Percentiles rank a stretch among this genome's conserved stretches.
Conservation (phyloP, 2,113 vertebrate species). For the Paraplagusia blochii region DNA sequence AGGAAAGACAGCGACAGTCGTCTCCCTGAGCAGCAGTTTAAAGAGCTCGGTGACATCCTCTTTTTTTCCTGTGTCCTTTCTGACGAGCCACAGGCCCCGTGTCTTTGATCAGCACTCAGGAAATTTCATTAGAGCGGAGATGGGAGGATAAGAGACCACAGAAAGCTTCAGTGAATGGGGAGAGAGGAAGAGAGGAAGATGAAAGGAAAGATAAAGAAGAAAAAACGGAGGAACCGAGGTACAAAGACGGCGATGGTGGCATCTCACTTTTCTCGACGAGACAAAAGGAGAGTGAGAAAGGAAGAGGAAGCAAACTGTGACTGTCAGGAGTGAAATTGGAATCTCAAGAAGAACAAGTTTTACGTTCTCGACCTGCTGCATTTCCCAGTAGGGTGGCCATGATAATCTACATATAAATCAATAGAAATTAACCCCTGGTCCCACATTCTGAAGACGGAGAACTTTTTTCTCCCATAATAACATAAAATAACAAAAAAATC, state of each 20-base stretch:
- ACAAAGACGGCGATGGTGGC: constrained; percentile 8
- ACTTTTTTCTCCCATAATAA: too few species aligned
- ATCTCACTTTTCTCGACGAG: constrained; percentile 12
- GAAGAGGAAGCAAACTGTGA: too few species aligned
- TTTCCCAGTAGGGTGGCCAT: too few species aligned
- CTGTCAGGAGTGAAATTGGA: too few species aligned
- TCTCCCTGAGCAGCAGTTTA: constrained; percentile 27
- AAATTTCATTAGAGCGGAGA: constrained; percentile 68
- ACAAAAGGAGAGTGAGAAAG: background rate
- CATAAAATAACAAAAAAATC: too few species aligned
- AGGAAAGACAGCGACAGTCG: constrained; percentile 38
- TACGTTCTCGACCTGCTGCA: too few species aligned
- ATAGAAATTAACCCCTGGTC: too few species aligned
- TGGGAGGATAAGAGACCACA: constrained; percentile 55
- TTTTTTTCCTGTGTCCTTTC: constrained; percentile 53
- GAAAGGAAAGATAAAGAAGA: constrained; percentile 37
- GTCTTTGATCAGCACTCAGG: constrained; percentile 70
- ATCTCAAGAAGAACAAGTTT: too few species aligned
- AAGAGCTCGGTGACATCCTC: constrained; percentile 35
- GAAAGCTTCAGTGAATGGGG: constrained; percentile 51
- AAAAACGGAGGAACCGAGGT: constrained; percentile 1
- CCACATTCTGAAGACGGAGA: too few species aligned
- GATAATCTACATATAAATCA: too few species aligned
- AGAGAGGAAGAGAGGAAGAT: constrained; percentile 43
- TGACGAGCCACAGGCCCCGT: constrained; percentile 55